A percentile compares a stretch with the other conserved stretches of the same genome.
Evolutionary conservation across 2,888 invertebrate species (phyloP).

Genomic region (Pecten maximus): DNA sequence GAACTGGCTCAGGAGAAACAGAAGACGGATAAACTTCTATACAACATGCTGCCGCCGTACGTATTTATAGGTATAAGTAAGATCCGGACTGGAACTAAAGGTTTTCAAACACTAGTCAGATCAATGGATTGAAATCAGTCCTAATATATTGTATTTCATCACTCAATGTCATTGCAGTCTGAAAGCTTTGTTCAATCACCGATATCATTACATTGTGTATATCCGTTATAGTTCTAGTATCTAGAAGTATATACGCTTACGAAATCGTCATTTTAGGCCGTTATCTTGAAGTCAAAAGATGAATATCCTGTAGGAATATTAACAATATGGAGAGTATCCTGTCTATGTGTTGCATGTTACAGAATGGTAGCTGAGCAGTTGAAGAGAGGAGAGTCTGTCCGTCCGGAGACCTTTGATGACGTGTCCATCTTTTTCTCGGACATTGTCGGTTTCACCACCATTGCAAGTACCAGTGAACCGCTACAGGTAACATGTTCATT

Average conservation of each 20-base stretch:
- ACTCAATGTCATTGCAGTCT: too few species aligned
- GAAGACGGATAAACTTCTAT: slow-evolving; percentile 79
- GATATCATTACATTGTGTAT: too few species aligned
- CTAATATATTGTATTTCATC: too few species aligned
- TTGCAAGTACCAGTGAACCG: slow-evolving; percentile 76
- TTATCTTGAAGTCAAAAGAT: too few species aligned
- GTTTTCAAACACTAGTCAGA: not conserved
- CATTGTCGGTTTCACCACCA: slow-evolving; percentile 80
- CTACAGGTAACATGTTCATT: slow-evolving; percentile 64
- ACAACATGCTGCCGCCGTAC: slow-evolving; percentile 79
- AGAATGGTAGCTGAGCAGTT: slow-evolving; percentile 79
- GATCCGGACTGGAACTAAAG: not conserved
- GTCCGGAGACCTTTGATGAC: slow-evolving; percentile 76
- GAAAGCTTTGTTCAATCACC: too few species aligned
- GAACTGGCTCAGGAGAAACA: slow-evolving; percentile 79
- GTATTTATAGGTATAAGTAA: slow-evolving; percentile 46
- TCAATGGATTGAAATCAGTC: not conserved
- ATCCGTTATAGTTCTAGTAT: too few species aligned
- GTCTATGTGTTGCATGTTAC: slow-evolving; percentile 40
- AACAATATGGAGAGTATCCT: too few species aligned
- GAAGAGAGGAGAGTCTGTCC: slow-evolving; percentile 75
- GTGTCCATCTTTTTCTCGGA: slow-evolving; percentile 81
- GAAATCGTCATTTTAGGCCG: too few species aligned
- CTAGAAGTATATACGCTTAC: too few species aligned
- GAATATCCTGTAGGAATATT: too few species aligned